These are phyloP conservation scores for Pseudomyrmex gracilis DNA, from an alignment of 1,140 invertebrate genomes.

Conservation along the genomic window DNA sequence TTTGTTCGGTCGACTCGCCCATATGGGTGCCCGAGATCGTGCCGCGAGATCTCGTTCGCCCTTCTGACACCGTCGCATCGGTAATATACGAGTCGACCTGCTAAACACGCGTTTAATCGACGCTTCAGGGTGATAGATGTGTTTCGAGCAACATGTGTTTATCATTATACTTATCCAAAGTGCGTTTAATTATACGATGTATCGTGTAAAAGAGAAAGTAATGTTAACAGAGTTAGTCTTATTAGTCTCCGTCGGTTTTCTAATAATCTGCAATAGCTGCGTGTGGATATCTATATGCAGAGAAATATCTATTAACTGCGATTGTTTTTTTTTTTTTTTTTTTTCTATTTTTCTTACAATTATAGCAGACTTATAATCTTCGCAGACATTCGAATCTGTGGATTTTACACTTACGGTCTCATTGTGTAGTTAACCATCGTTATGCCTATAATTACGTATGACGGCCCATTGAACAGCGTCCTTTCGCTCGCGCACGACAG, in stretches of 20 bases:
- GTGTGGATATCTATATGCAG: not conserved
- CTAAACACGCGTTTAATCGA: conserved; percentile 51
- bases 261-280: not conserved
- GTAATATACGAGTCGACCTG: conserved; percentile 53
- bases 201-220: not conserved
- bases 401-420: conserved; percentile 33
- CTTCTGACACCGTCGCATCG: conserved; percentile 44
- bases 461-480: conserved; percentile 56
- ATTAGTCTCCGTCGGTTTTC: not conserved
- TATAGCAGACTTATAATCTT: not conserved
- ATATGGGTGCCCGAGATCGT: conserved; percentile 67
- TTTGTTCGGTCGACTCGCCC: conserved; percentile 66
- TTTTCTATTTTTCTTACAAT: no score
- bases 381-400: conserved; percentile 12
- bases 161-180: not conserved
- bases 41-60: conserved; percentile 37
- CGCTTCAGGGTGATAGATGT: not conserved
- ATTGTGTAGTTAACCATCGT: conserved; percentile 32
- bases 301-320: not conserved
- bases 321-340: not conserved
- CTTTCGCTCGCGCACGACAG: conserved; percentile 69
- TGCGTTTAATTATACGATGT: not conserved
- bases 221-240: not conserved
- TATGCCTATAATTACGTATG: conserved; percentile 44
- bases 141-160: not conserved